Evolutionary conservation across 2,888 invertebrate genomes (phyloP), one percentile per base, ranked within the genome.

Genomic region (Aricia artaxerxes): DNA sequence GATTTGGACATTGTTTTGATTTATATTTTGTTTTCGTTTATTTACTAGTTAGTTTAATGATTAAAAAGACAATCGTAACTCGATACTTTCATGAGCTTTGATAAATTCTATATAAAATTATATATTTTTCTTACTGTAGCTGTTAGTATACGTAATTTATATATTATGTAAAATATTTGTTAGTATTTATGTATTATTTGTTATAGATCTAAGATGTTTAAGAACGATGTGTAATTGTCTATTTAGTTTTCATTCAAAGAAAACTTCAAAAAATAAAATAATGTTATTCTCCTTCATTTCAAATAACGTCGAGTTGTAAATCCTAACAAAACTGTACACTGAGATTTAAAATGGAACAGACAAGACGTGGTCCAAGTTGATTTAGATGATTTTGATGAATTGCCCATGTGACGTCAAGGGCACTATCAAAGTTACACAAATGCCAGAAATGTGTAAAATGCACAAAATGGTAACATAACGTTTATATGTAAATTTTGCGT

Each of bases 91-190:
- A 92, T 89, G 94, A 94, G 94, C 94, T 94, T 94, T 92, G 89
- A 89, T 90, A 92, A 87, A 90, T 91, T 92, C 92, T 90, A 85
- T 86, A 87, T 87, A 88, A 84, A 85, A 86, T 85, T 89, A 91
- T 93, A 92, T 94, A 93, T 94, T 94, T 94, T 94, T 93, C 91
- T 91, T 94, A 94, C 92, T 90, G 88, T 91, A 90, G 91, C 84
- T 81, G 85, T 78, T 90, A 89, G 89, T 82, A 85, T 86, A 86
- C 85, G 84, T 84, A 85, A 80, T 79, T 78, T 79, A 79, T 79
- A 78, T 79, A 79, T 79, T 79, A 79, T 79, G 79, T 80, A 78
- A 79, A 77, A 76, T 76, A 78, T 78, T 79, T 79, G 78, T 75
- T 75, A 57, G 57, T 84, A 82, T 85, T 7, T 49, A 83, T 85